These are phyloP conservation scores for Lasioglossum pauxillum DNA, from an alignment of 2,888 invertebrate genomes.

Conservation along the genomic window DNA sequence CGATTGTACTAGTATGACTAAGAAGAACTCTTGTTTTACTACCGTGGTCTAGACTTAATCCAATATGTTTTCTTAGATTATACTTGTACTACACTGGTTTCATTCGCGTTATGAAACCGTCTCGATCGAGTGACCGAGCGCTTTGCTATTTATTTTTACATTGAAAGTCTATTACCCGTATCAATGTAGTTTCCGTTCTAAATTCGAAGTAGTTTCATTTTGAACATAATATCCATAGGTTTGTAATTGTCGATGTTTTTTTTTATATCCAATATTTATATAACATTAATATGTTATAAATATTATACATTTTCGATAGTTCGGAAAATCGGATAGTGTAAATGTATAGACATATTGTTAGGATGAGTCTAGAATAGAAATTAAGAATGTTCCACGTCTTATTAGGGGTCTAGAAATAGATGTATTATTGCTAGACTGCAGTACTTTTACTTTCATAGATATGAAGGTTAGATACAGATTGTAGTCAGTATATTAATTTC, in stretches of 20 bases:
- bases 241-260: not conserved
- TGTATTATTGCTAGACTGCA: too few species aligned
- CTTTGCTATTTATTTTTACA: not conserved
- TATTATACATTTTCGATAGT: too few species aligned
- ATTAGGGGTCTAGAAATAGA: not conserved
- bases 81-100: not conserved
- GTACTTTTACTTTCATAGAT: not conserved
- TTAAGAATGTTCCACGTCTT: not conserved
- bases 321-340: not conserved
- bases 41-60: not conserved
- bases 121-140: not conserved
- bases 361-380: not conserved
- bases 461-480: not conserved
- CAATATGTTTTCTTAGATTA: conserved; percentile 11
- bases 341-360: not conserved
- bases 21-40: conserved; percentile 18
- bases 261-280: not conserved
- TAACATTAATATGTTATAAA: not conserved
- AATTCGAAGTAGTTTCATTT: not conserved
- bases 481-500: not conserved
- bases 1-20: not conserved
- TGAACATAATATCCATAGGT: not conserved
- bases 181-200: too few species aligned
- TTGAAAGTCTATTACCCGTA: not conserved
- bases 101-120: conserved; percentile 24